Base-by-base conservation (phyloP, 2,113 vertebrate genomes). In the Oceanodroma tethys region DNA sequence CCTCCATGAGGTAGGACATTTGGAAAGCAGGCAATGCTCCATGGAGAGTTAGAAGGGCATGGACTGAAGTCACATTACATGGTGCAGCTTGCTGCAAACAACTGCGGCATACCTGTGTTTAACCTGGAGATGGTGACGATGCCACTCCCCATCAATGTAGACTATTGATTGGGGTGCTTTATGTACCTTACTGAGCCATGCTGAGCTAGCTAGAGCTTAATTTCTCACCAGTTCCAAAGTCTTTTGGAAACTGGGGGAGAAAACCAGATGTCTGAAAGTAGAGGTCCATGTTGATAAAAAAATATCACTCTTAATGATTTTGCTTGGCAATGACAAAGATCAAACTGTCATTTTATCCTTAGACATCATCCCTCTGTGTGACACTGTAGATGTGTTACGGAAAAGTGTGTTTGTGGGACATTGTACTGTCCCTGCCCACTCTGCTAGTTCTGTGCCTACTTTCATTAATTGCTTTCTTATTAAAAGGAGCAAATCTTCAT, bases 111-210 rank as follows among this genome's bases (percentile, higher is more conserved):
- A 53, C 7, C 19, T 25, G 11, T 63, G 8, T 53, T 59, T 74
- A 40, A 43, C 50, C 5, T 71, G 50, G 13, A 84, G n/a, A 7
- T 18, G 29, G 9, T 66, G 50, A 62, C 40, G 7, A 60, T 6
- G 20, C 9, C 11, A 3, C 5, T 4, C 27, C 3, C 6, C 0
- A 0, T 71, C 45, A 34, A 19, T 12, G 18, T 5, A 50, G 32
- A 9, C 21, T 50, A 6, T 18, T 73, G 36, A 7, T 11, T 47
- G 25, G 10, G 11, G 8, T 34, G 16, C 13, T 65, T 62, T 56
- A 45, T 42, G 34, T 2, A 5, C 16, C 42, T 56, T 66, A 6
- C 19, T 72, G 40, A 88, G 21, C 32, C 2, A 0, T 26, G 20
- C 17, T 25, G 18, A 82, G 11, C 13, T 52, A 21, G 5, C 10